Base-by-base conservation (phyloP, 2,888 invertebrate species). In the Cosmopolites sordidus region DNA sequence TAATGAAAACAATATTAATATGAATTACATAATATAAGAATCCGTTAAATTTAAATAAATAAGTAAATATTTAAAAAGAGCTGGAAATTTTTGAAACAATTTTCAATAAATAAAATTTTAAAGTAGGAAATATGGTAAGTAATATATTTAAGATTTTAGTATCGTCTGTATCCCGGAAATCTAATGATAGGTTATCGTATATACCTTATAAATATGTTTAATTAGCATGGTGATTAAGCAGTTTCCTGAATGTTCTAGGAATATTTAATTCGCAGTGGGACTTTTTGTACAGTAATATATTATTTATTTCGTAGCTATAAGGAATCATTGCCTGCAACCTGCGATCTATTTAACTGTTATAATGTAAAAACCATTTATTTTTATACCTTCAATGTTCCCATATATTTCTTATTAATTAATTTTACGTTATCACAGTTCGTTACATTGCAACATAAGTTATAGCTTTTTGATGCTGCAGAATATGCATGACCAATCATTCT, bases 251-350 rank as follows among this genome's bases (percentile, higher is more conserved):
- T 33, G 33, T 33, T 4, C 33, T 33, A 33, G 33, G 4, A 33
- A 33, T 33, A 12, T 33, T n/a, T 33, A 4, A 33, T 33, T 6
- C 5, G 33, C 33, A 9, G 33, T 33, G 33, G 11, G 12, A 33
- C 33, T 12, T 55, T 27, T 55, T 52, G 56, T 56, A 55, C 51
- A 56, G 56, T 41, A 22, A 51, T 43, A 43, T 56, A 50, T 48
- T 48, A 51, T 47, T 52, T 44, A 56, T 48, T 56, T 56, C 45
- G 48, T 43, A 51, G 55, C 47, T 50, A 47, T 52, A 29, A 42
- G 33, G 11, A 38, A 49, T 18, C 17, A 56, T 15, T 56, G 56
- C 56, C 56, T 56, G 56, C 44, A 48, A 51, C 51, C 11, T 22
- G 1, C 33, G n/a, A 33, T 17, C 14, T 38, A 48, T 15, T 50